phyloP scores from a whole-genome alignment of 2,113 vertebrate species.

The Phasianus colchicus region DNA sequence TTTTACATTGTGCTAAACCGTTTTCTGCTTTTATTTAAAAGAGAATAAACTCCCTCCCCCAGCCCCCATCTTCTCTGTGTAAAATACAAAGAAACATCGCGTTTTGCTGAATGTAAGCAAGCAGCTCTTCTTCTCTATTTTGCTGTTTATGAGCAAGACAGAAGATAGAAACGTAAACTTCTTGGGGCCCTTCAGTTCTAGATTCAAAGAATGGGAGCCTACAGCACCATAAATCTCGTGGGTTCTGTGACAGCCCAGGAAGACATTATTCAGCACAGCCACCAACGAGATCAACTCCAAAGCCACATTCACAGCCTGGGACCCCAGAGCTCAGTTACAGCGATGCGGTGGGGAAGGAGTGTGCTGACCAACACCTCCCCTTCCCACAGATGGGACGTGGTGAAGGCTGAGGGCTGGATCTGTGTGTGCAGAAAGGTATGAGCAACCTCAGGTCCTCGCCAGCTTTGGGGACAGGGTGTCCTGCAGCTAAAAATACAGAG shows the following conservation, averaged over 20 bases:
- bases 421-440: not conserved
- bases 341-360: not conserved
- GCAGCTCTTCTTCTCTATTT: fast-evolving
- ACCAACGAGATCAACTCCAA: not conserved
- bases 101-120: not conserved
- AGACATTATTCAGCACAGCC: not conserved
- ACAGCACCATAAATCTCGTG: not conserved
- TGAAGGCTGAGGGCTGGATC: not conserved
- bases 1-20: not conserved
- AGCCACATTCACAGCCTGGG: not conserved
- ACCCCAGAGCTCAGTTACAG: not conserved
- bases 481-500: slow-evolving; percentile 58
- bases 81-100: not conserved
- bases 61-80: not conserved
- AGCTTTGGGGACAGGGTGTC: slow-evolving; percentile 18
- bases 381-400: not conserved
- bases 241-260: not conserved
- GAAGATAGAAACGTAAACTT: not conserved
- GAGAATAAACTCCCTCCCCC: not conserved
- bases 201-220: not conserved
- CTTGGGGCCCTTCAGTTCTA: not conserved
- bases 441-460: not conserved
- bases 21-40: not conserved
- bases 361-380: not conserved
- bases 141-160: not conserved